Base-by-base conservation (phyloP, 2,113 vertebrate species). In the Spea bombifrons region DNA sequence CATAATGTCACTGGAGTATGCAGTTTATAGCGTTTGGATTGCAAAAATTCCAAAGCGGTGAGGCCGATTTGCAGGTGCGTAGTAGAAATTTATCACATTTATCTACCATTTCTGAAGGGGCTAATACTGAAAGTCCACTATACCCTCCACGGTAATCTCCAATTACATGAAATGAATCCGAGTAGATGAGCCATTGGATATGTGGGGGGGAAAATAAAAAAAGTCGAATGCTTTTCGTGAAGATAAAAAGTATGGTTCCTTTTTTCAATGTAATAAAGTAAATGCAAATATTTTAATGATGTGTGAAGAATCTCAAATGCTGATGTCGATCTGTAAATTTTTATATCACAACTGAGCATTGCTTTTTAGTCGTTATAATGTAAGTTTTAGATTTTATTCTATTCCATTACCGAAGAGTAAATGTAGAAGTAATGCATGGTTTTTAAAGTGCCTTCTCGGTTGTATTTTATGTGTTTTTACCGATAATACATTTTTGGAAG, bases 91-190 rank as follows among this genome's bases (percentile, higher is more conserved):
- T 70, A 77, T 77, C 75, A 77, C 68, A 16, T 77, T 47, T 70
- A 77, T 77, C 66, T 70, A 67, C 59, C 9, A 61, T 66, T 66
- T 70, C 75, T 70, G 66, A 49, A 30, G 75, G 75, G 75, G 16
- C 75, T 70, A 77, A 77, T 77, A 70, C 47, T 13, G 55, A 63
- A 66, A 52, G 52, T 47, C 53, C 9, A 53, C 55, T 55, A 52
- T 77, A 70, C 68, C 66, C 75, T 76, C 75, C 66, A 48, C 49
- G 53, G 75, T 77, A 70, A 77, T 77, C 66, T 77, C 61, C 75
- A 77, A 63, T 77, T 77, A 77, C 75, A 77, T 70, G 75, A 61
- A 77, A 77, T 77, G 75, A 70, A 77, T 61, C 61, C 75, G 59
- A 48, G 43, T 63, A 43, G 53, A 71, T 71, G 66, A 77, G 53